A percentile compares a stretch with the other conserved stretches of the same genome.
Conservation (phyloP, 2,113 vertebrate species). For the Stigmatopora nigra region DNA sequence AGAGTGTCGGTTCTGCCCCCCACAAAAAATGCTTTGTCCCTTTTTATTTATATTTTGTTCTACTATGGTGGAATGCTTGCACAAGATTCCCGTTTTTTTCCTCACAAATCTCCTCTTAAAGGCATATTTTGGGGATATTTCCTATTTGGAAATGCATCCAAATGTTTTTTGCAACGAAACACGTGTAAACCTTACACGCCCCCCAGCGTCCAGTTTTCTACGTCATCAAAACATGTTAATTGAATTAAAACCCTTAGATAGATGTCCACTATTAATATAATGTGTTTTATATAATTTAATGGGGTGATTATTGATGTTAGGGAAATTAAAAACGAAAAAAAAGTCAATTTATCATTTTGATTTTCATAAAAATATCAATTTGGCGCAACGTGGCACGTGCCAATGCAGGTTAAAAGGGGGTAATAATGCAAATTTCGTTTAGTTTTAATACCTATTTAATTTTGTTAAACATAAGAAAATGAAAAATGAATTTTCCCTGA, state of each 20-base stretch:
- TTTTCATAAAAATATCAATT: not conserved
- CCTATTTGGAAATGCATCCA: constrained; percentile 9
- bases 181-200: not conserved
- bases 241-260: not conserved
- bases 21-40: constrained; percentile 31
- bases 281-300: not conserved
- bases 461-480: constrained; percentile 1
- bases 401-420: not conserved
- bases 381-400: not conserved
- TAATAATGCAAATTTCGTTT: not conserved
- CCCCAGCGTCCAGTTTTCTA: not conserved
- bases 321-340: not conserved
- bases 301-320: not conserved
- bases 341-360: too few species aligned
- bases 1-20: constrained; percentile 6
- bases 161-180: constrained; percentile 24
- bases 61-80: constrained; percentile 50
- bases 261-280: not conserved
- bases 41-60: constrained; percentile 14
- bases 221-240: not conserved
- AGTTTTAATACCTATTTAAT: not conserved
- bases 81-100: constrained; percentile 30
- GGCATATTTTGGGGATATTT: constrained; percentile 19
- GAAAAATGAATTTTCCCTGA: not conserved
- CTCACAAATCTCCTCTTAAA: constrained; percentile 1